Evolutionary conservation across 35 echinoderm and acorn worm genomes (phyloP).

Genomic region (Chiridota heheva): DNA sequence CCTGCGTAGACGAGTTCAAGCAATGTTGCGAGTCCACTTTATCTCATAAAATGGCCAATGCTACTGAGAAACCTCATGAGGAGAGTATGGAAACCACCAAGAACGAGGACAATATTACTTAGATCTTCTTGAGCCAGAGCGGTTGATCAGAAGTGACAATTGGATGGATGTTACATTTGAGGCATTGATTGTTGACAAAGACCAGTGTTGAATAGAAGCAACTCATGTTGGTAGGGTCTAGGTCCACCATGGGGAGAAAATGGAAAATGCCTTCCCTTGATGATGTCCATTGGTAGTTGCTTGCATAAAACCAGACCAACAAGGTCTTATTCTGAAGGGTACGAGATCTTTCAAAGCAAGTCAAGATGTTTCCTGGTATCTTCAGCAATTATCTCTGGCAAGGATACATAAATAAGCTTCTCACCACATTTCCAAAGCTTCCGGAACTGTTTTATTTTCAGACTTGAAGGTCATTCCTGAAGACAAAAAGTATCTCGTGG

Average conservation of each 20-base stretch:
- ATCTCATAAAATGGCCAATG: constrained; percentile 33
- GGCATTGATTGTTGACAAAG: background rate
- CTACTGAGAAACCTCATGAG: constrained; percentile 26
- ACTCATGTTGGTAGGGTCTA: constrained; percentile 15
- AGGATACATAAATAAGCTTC: background rate
- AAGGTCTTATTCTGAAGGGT: background rate
- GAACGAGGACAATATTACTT: background rate
- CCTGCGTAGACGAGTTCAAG: constrained; percentile 12
- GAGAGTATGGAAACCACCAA: constrained; percentile 33
- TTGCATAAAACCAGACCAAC: constrained; percentile 40
- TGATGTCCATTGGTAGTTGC: background rate
- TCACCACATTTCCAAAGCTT: background rate
- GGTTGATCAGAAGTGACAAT: constrained; percentile 29
- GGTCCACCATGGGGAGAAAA: constrained; percentile 33
- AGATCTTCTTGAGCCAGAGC: constrained; percentile 10
- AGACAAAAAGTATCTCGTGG: background rate
- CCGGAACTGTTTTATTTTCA: background rate
- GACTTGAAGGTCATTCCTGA: background rate
- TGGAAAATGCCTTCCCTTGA: constrained; percentile 29
- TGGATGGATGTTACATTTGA: background rate
- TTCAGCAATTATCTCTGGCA: background rate
- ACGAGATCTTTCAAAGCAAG: constrained; percentile 7
- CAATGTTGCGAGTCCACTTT: background rate
- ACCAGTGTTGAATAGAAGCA: constrained; percentile 11
- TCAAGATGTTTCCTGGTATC: constrained; percentile 13